Percentiles rank a stretch among this genome's conserved stretches.
These are phyloP conservation scores for Sebastolobus altivelis DNA, from an alignment of 2,797 vertebrate species.

Conservation along the genomic window DNA sequence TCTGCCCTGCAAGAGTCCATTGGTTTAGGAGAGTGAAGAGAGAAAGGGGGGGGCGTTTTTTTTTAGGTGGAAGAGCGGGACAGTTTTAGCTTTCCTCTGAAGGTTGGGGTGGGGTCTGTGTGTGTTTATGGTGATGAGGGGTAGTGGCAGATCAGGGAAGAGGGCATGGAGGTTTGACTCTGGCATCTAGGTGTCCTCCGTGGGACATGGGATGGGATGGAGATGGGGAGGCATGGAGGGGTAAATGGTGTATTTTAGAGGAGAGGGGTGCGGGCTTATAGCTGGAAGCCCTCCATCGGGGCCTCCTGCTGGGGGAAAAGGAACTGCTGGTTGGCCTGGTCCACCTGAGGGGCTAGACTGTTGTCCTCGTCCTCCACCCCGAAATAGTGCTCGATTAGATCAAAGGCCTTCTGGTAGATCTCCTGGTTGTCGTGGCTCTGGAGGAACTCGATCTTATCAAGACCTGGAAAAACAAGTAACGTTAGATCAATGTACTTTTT, in stretches of 20 bases:
- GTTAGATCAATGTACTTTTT: not conserved
- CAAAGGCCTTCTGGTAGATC: conserved; percentile 99
- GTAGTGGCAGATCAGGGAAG: conserved; percentile 20
- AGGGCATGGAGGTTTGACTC: conserved; percentile 31
- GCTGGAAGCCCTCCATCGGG: conserved; percentile 99
- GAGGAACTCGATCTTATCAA: conserved; percentile 98
- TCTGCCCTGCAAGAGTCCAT: conserved; percentile 45
- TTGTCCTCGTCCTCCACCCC: conserved; percentile 96
- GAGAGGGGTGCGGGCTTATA: conserved; percentile 85
- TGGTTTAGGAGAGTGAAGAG: not conserved
- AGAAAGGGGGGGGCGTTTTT: not conserved
- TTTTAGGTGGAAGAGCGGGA: conserved; percentile 30
- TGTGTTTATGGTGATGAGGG: not conserved
- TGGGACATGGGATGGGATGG: not conserved
- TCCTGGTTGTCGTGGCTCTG: conserved; percentile 99
- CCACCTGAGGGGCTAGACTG: conserved; percentile 92
- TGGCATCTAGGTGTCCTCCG: conserved; percentile 26
- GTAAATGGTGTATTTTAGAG: conserved; percentile 59
- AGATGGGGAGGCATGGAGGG: not conserved
- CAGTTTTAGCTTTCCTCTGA: conserved; percentile 49
- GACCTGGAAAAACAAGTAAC: conserved; percentile 78
- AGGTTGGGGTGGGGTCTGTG: not conserved
- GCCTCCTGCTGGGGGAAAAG: conserved; percentile 97
- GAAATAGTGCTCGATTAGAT: conserved; percentile 98
- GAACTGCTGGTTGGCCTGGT: conserved; percentile 97